Evolutionary conservation across 2,113 vertebrate genomes (phyloP), one percentile per base, ranked within the genome.

Genomic region (Loxodonta africana): DNA sequence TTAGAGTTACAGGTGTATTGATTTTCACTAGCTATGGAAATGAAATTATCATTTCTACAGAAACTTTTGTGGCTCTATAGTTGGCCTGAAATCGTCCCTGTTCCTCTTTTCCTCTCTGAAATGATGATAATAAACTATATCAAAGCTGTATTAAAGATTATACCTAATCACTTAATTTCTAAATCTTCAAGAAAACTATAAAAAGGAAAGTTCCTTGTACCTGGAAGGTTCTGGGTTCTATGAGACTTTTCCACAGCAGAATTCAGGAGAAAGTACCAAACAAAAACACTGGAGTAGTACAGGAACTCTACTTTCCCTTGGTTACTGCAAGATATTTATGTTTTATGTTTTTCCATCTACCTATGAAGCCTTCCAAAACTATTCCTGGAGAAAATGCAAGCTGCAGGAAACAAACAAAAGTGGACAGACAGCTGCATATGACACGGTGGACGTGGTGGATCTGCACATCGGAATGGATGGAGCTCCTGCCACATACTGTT

Each of bases 171-270:
- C 18, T 73, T 83, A 63, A 69, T 67, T 86, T 78, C 46, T 78
- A 86, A 89, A 73, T 28, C 28, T 10, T 71, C 25, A 94, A 74
- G 26, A 65, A 93, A 73, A 80, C 12, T 46, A 81, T 51, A 88
- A 2, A 81, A 81, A 93, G 23, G 8, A 62, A 84, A 95, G 17
- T 67, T 88, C 51, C 44, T 84, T 94, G 23, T 62, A 91, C 88
- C 63, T 46, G 44, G 12, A 90, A 69, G 4, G 4, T 67, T 80
- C n/a, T 69, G 5, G 46, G 51, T 91, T 88, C 41, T 69, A 7
- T 69, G 28, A 60, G 60, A 65, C 8, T 67, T 10, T 44, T 88
- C 77, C 41, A 83, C 28, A 67, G 44, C 26, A 69, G 62, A 82
- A 93, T 76, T 37, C 18, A 67, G 8, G 33, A 51, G 20, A 83